These are phyloP conservation scores for Protobothrops mucrosquamatus DNA, from an alignment of 2,113 vertebrate species.

Conservation along the genomic window DNA sequence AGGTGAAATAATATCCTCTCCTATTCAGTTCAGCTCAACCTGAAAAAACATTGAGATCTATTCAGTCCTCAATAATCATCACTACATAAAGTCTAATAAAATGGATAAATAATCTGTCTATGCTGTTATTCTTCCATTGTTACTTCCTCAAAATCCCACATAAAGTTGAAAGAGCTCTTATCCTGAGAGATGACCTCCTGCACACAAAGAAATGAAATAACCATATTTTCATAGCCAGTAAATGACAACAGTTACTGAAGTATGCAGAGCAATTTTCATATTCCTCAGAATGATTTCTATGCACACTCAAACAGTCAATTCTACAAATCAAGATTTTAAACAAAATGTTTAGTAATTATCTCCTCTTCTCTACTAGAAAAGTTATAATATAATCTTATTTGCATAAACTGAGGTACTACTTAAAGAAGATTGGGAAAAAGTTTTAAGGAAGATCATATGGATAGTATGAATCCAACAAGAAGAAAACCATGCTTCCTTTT, in stretches of 20 bases:
- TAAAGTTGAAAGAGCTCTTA: neutral
- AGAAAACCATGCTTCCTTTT: neutral
- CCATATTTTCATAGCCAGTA: neutral
- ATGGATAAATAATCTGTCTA: neutral
- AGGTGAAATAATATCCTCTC: neutral
- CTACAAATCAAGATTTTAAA: neutral
- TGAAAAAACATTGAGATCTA: neutral
- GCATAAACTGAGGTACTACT: neutral
- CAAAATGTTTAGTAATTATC: neutral
- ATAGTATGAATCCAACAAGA: neutral
- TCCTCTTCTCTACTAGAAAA: neutral
- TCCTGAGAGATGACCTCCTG: neutral
- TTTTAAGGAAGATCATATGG: neutral
- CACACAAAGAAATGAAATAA: neutral
- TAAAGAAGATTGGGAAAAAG: neutral
- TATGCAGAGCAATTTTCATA: neutral
- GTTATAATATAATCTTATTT: neutral
- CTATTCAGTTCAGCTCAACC: neutral
- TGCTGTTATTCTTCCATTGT: neutral
- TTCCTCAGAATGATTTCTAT: neutral
- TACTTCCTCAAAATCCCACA: neutral
- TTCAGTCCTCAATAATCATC: neutral
- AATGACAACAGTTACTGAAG: neutral
- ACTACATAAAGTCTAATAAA: neutral
- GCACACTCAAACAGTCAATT: neutral